Percentiles rank a stretch among this genome's conserved stretches.
Conservation (phyloP, 1,140 invertebrate genomes). For the Euglossa dilemma region DNA sequence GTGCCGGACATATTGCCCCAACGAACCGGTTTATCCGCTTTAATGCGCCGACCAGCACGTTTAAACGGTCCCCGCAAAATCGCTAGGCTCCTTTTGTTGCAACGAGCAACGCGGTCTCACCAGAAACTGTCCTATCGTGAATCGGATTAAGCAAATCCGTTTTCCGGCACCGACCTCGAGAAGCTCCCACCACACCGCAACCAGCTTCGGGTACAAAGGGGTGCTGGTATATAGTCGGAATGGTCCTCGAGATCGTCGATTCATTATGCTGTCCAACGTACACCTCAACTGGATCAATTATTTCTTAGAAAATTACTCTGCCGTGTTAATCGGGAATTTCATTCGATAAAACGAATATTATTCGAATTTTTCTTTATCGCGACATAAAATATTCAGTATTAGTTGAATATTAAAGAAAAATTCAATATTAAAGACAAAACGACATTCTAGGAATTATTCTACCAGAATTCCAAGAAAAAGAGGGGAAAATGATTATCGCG, state of each 20-base stretch:
- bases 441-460: neutral
- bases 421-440: too few relatives aligned
- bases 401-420: too few relatives aligned
- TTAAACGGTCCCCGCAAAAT: slow-evolving; percentile 10
- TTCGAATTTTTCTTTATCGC: neutral
- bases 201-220: neutral
- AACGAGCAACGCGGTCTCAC: slow-evolving; percentile 1
- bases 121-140: slow-evolving; percentile 6
- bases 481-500: too few relatives aligned
- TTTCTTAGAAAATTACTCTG: neutral
- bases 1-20: neutral
- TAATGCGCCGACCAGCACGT: neutral
- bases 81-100: slow-evolving; percentile 7
- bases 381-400: too few relatives aligned
- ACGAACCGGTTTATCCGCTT: neutral
- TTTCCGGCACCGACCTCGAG: slow-evolving; percentile 10
- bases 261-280: neutral
- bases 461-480: too few relatives aligned
- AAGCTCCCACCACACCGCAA: neutral
- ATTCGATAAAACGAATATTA: too few relatives aligned
- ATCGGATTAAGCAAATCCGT: slow-evolving; percentile 33
- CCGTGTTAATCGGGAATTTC: too few relatives aligned
- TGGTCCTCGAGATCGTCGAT: neutral
- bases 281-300: too few relatives aligned
- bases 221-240: too few relatives aligned